A percentile compares a stretch with the other conserved stretches of the same genome.
These are phyloP conservation scores for Callopanchax toddi DNA, from an alignment of 2,113 vertebrate genomes.

Conservation along the genomic window DNA sequence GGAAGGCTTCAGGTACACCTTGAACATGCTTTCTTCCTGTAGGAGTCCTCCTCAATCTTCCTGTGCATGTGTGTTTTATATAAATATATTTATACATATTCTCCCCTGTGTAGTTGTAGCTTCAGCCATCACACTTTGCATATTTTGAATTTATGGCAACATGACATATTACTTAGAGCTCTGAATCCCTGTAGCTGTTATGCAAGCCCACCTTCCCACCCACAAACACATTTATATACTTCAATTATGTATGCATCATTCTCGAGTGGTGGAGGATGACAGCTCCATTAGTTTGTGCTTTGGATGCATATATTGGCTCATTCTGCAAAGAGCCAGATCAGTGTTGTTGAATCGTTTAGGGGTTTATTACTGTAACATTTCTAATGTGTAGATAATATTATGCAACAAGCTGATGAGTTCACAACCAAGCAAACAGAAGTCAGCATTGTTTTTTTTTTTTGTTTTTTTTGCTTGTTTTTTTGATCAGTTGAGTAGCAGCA, in stretches of 20 bases:
- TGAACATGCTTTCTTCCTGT: conserved; percentile 20
- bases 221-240: conserved; percentile 65
- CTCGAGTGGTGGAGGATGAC: conserved; percentile 48
- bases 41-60: neutral
- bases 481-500: no score
- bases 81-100: neutral
- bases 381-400: conserved; percentile 1
- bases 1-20: conserved; percentile 28
- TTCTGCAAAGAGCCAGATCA: conserved; percentile 8
- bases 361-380: neutral
- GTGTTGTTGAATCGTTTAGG: conserved; percentile 1
- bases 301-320: conserved; percentile 17
- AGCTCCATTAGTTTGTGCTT: conserved; percentile 45
- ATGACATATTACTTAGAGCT: conserved; percentile 65
- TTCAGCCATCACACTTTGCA: conserved; percentile 26
- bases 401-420: neutral
- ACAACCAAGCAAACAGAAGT: neutral
- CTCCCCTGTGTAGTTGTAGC: neutral
- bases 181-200: conserved; percentile 56
- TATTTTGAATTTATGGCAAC: conserved; percentile 56
- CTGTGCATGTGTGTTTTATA: neutral
- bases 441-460: no score
- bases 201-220: conserved; percentile 48
- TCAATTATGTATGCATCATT: conserved; percentile 68
- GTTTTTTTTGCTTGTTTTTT: no score